Evolutionary conservation across 2,113 vertebrate species (phyloP).

Genomic region (Anoura caudifer): DNA sequence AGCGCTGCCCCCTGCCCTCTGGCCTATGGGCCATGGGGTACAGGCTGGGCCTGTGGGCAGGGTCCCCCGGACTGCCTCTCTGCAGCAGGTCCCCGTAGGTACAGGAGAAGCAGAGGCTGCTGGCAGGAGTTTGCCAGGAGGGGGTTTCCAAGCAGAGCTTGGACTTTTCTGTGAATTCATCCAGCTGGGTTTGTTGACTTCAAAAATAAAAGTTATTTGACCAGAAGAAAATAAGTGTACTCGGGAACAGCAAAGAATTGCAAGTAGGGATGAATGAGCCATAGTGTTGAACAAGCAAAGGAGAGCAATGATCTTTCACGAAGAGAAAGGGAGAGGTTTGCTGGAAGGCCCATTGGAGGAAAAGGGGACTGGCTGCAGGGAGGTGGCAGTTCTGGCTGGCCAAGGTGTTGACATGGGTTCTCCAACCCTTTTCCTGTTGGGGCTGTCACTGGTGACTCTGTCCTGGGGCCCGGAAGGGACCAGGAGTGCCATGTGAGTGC

Average conservation of each 20-base stretch:
- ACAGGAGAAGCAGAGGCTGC: too few species aligned
- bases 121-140: neutral
- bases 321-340: neutral
- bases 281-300: fast-evolving
- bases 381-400: neutral
- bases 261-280: fast-evolving
- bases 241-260: neutral
- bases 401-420: neutral
- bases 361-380: neutral
- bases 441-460: neutral
- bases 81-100: neutral
- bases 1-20: neutral
- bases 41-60: neutral
- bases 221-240: neutral
- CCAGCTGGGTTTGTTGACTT: neutral
- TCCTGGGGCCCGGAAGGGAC: neutral
- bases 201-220: neutral
- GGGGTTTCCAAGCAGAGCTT: neutral
- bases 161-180: neutral
- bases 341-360: neutral
- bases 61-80: neutral
- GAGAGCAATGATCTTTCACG: fast-evolving
- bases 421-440: neutral
- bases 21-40: neutral
- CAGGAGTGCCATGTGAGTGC: neutral